A percentile compares a stretch with the other conserved stretches of the same genome.
Evolutionary conservation across 2,113 vertebrate species (phyloP).

Genomic region (Dipodomys spectabilis): DNA sequence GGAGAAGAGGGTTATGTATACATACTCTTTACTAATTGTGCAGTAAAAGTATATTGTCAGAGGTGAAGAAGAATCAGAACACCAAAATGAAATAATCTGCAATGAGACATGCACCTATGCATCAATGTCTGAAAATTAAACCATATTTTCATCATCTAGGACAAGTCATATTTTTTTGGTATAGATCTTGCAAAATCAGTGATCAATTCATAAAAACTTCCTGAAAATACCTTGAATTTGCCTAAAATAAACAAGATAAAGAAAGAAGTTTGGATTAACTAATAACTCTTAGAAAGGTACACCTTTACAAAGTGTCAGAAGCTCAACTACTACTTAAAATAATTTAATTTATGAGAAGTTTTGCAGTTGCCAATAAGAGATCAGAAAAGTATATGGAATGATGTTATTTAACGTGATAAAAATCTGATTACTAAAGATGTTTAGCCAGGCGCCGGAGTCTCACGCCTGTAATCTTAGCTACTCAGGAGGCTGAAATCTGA

Average conservation of each 20-base stretch:
- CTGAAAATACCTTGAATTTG: conserved; percentile 64
- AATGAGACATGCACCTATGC: conserved; percentile 23
- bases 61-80: conserved; percentile 60
- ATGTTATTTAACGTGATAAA: conserved; percentile 72
- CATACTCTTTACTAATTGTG: conserved; percentile 69
- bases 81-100: conserved; percentile 59
- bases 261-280: not conserved
- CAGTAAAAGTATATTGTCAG: conserved; percentile 67
- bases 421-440: conserved; percentile 77
- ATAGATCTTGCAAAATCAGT: conserved; percentile 42
- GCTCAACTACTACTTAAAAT: conserved; percentile 68
- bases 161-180: not conserved
- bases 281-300: not conserved
- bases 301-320: not conserved
- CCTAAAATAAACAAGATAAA: not conserved
- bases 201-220: conserved; percentile 21
- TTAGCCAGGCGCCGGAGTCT: conserved; percentile 25
- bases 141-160: conserved; percentile 31
- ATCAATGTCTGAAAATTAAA: not conserved
- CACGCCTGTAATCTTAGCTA: too few relatives aligned
- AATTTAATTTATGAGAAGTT: conserved; percentile 78
- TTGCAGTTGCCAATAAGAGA: conserved; percentile 81
- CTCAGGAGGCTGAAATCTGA: too few relatives aligned
- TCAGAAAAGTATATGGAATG: conserved; percentile 72
- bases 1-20: conserved; percentile 56